A percentile compares a stretch with the other conserved stretches of the same genome.
phyloP scores from a whole-genome alignment of 2,797 vertebrate genomes.

The Lophura swinhoii region DNA sequence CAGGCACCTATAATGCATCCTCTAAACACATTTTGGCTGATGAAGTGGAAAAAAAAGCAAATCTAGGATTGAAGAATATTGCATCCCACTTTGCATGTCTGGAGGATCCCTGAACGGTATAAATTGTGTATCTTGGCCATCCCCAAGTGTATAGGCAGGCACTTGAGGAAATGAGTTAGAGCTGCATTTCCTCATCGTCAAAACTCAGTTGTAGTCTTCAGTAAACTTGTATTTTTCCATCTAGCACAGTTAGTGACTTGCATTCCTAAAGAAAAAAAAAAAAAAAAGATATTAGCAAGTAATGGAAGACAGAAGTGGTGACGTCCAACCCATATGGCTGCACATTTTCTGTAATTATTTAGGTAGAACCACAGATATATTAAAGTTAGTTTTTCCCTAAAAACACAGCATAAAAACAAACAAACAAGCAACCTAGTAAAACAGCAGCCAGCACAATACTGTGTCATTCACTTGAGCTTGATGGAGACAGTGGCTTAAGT shows the following conservation, averaged over 20 bases:
- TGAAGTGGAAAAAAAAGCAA: slow-evolving; percentile 40
- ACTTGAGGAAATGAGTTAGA: slow-evolving; percentile 31
- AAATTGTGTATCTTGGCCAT: slow-evolving; percentile 54
- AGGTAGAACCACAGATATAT: not conserved
- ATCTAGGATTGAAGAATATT: slow-evolving; percentile 48
- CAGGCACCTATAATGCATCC: not conserved
- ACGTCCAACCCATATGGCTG: not conserved
- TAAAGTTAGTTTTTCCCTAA: not conserved
- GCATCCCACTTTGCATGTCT: slow-evolving; percentile 2
- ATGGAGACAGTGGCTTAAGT: not conserved
- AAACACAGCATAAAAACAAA: not conserved
- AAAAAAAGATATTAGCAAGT: not conserved
- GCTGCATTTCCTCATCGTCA: slow-evolving; percentile 32
- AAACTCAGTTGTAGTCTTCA: not conserved
- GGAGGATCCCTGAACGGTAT: slow-evolving; percentile 17
- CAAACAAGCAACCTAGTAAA: not conserved
- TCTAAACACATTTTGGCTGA: slow-evolving; percentile 35
- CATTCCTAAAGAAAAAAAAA: not conserved
- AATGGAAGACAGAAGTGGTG: not conserved
- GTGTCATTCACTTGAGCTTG: not conserved
- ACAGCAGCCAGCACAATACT: not conserved
- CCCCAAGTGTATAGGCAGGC: slow-evolving; percentile 33
- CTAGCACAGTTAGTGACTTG: not conserved
- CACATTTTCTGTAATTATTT: not conserved
- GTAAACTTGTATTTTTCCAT: slow-evolving; percentile 49